These are phyloP conservation scores for Hoplodrina blanda DNA, from an alignment of 2,888 invertebrate genomes.

Conservation along the genomic window DNA sequence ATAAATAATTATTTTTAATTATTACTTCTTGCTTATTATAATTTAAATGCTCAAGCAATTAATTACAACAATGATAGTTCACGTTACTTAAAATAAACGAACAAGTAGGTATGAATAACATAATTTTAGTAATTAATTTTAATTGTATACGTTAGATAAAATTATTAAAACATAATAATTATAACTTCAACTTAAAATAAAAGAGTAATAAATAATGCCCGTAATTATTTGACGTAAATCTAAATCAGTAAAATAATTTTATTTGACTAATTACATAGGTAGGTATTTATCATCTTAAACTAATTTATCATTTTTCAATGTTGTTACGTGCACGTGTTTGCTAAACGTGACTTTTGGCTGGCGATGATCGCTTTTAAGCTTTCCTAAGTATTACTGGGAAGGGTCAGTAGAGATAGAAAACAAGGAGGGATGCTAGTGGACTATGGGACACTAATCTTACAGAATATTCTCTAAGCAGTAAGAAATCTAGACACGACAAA, in stretches of 20 bases:
- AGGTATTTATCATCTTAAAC: constrained; percentile 15
- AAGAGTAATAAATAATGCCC: not conserved
- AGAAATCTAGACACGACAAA: too few relatives aligned
- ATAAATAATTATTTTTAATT: not conserved
- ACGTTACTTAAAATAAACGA: not conserved
- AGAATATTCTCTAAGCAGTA: too few relatives aligned
- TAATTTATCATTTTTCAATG: constrained; percentile 54
- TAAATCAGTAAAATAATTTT: not conserved
- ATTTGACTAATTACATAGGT: constrained; percentile 12
- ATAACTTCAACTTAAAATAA: not conserved
- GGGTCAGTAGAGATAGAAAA: too few relatives aligned
- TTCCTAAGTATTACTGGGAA: not conserved
- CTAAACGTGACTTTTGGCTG: constrained; percentile 44
- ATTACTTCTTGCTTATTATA: not conserved
- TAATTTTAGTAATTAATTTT: not conserved
- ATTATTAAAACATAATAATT: constrained; percentile 13
- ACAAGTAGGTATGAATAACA: not conserved
- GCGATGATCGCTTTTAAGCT: not conserved
- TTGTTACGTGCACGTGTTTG: constrained; percentile 24
- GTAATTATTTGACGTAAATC: too few relatives aligned
- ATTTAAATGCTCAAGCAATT: not conserved
- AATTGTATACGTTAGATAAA: not conserved
- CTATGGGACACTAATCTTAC: too few relatives aligned
- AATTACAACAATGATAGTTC: not conserved
- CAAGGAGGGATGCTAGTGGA: too few relatives aligned